Evolutionary conservation across 2,888 invertebrate genomes (phyloP), one percentile per base, ranked within the genome.

Genomic region (Andrena praecox): DNA sequence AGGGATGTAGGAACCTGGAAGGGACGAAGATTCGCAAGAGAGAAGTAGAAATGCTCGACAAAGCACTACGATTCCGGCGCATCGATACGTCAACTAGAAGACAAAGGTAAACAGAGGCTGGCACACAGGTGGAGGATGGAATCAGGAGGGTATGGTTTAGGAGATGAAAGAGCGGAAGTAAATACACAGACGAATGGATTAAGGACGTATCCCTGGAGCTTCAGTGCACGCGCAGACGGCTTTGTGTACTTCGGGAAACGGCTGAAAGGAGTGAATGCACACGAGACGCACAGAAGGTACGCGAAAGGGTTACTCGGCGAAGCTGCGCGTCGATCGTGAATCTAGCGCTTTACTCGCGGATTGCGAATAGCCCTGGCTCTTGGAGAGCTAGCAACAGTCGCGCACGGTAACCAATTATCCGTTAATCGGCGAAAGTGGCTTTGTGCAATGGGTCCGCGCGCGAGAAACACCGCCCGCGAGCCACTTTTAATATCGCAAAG

Each of bases 401-500:
- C 8, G 7, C 10, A 1, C 3, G 12, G 20, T 50, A 48, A 66
- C 59, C 63, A 62, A 72, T 79, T 59, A 54, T 48, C 33, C 16
- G 52, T 33, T 80, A 69, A 80, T 73, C 56, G 60, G 54, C 12
- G 12, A 31, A 69, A 64, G 78, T 66, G 35, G 31, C 68, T 20
- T 16, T 56, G 67, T 20, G 27, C 29, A 8, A 52, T 5, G 42
- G 12, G 33, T 33, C 59, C 20, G 16, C 52, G 24, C 7, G n/a
- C n/a, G 12, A 50, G 50, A 64, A 10, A 3, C n/a, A 20, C 0
- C 8, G 33, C 12, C 24, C 52, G 12, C 35, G 54, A 2, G 33
- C 20, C 54, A 29, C 67, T 48, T 67, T 80, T 80, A 80, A 80
- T 73, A 68, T 80, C 59, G 56, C 59, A n/a, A 29, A 63, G 68